These are phyloP conservation scores for Drosophila auraria DNA, from an alignment of 1,140 invertebrate species.

Conservation along the genomic window DNA sequence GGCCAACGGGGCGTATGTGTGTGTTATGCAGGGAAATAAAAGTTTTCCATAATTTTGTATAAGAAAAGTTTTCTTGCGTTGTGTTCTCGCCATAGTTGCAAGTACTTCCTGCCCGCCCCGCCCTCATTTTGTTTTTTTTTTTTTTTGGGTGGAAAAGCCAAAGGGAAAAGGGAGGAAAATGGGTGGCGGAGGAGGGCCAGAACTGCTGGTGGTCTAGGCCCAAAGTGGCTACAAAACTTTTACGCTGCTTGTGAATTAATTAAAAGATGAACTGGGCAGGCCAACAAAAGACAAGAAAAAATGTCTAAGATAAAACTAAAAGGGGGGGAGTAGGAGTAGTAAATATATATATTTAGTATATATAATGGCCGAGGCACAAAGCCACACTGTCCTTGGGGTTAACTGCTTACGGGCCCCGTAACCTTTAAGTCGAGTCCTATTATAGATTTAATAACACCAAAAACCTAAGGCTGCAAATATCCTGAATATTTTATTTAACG, in stretches of 20 bases:
- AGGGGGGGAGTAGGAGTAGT: background rate
- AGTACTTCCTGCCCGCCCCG: constrained; percentile 63
- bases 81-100: constrained; percentile 72
- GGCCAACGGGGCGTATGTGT: constrained; percentile 48
- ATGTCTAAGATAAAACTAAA: constrained; percentile 33
- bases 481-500: background rate
- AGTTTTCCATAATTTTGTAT: constrained; percentile 82
- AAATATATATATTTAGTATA: background rate
- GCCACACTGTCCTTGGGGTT: constrained; percentile 15
- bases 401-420: constrained; percentile 9
- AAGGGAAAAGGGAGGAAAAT: constrained; percentile 8
- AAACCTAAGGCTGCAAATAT: background rate
- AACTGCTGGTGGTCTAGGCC: constrained; percentile 65
- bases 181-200: background rate
- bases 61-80: constrained; percentile 79
- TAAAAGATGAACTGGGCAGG: constrained; percentile 79
- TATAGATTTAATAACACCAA: too few relatives aligned
- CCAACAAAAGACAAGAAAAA: constrained; percentile 63
- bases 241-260: constrained; percentile 79
- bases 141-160: background rate
- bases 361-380: constrained; percentile 15
- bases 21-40: constrained; percentile 82
- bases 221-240: constrained; percentile 76
- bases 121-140: constrained; percentile 13
- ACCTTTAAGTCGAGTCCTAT: background rate